A percentile compares a stretch with the other conserved stretches of the same genome.
phyloP scores from a whole-genome alignment of 2,113 vertebrate genomes.

The Tiliqua scincoides region DNA sequence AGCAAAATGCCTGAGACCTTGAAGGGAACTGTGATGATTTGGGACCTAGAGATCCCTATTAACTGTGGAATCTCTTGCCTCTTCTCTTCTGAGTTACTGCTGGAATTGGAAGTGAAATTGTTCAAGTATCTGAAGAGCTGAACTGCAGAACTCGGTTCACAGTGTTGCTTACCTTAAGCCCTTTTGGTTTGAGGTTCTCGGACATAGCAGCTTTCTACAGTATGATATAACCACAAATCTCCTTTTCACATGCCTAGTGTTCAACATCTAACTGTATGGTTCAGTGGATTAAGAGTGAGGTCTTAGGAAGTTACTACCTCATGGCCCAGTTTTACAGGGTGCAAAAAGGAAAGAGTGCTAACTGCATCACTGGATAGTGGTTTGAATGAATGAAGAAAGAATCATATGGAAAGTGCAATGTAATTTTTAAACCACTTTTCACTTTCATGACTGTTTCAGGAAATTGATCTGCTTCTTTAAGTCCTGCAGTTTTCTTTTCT shows the following conservation, averaged over 20 bases:
- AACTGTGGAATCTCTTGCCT: not conserved
- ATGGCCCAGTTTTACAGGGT: not conserved
- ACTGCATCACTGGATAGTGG: not conserved
- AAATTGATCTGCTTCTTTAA: not conserved
- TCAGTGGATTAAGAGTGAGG: not conserved
- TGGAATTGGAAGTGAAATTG: not conserved
- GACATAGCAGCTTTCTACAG: not conserved
- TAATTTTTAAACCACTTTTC: not conserved
- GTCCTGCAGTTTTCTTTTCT: not conserved
- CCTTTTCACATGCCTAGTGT: not conserved
- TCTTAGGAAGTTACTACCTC: not conserved
- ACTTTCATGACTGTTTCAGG: not conserved
- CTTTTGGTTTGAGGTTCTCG: not conserved
- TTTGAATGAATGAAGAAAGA: not conserved
- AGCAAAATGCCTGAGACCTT: not conserved
- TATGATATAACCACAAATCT: not conserved
- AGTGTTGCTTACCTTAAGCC: fast-evolving
- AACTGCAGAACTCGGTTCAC: not conserved
- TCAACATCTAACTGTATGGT: not conserved
- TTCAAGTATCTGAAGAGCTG: not conserved
- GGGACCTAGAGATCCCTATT: not conserved
- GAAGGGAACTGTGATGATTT: not conserved
- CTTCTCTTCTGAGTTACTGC: not conserved
- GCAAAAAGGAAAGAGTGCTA: not conserved
- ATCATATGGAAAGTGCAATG: not conserved